Conservation (phyloP, 2,113 vertebrate genomes). For the Nesoenas mayeri region DNA sequence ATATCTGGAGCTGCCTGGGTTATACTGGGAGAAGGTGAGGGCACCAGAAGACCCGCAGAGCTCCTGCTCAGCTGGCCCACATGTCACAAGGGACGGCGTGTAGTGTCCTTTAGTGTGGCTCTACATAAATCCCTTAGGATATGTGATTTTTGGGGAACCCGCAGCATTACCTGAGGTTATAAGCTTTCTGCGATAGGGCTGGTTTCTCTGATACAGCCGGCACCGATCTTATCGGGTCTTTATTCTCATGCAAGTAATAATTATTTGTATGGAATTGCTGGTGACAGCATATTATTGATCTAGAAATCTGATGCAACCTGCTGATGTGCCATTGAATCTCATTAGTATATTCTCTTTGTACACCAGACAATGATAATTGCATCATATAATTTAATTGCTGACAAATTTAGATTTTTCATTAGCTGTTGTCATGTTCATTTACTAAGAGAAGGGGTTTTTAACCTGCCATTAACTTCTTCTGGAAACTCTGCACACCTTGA, state of each 20-base stretch:
- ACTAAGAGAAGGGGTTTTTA: not conserved
- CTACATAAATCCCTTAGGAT: not conserved
- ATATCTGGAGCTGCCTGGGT: not conserved
- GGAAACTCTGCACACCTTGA: not conserved
- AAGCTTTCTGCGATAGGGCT: not conserved
- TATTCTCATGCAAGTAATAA: not conserved
- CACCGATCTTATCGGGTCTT: not conserved
- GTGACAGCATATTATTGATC: not conserved
- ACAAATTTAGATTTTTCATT: not conserved
- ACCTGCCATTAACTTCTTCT: not conserved
- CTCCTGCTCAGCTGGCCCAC: not conserved
- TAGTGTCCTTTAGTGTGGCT: not conserved
- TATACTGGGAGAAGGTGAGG: not conserved
- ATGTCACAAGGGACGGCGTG: not conserved
- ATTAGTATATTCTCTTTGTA: not conserved
- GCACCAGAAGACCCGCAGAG: not conserved
- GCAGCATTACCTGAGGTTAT: not conserved
- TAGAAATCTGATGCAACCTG: not conserved
- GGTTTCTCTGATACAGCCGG: not conserved
- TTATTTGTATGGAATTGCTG: not conserved
- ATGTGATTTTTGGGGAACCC: accelerated
- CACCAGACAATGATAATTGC: not conserved
- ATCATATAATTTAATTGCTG: not conserved
- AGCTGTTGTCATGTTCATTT: not conserved
- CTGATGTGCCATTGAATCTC: not conserved